Percentiles rank a stretch among this genome's conserved stretches.
These are phyloP conservation scores for Pogonus chalceus DNA, from an alignment of 1,140 invertebrate genomes.

Conservation along the genomic window DNA sequence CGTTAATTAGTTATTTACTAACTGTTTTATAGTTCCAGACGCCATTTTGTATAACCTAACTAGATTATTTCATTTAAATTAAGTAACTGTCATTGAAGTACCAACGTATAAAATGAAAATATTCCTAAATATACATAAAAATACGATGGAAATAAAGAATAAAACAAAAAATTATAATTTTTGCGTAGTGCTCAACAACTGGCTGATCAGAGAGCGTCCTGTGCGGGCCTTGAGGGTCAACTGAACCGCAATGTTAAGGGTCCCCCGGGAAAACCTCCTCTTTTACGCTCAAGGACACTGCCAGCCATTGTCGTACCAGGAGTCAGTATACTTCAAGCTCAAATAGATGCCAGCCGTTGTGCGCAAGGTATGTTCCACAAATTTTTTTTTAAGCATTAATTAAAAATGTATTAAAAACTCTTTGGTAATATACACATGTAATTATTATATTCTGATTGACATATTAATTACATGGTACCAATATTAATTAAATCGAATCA, in stretches of 20 bases:
- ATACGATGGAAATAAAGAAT: neutral
- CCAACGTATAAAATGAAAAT: too few species aligned
- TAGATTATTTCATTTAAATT: too few species aligned
- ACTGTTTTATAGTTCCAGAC: neutral
- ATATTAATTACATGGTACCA: too few species aligned
- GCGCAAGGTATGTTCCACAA: constrained; percentile 29
- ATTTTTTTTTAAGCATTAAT: neutral
- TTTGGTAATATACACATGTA: too few species aligned
- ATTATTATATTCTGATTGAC: too few species aligned
- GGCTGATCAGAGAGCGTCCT: constrained; percentile 31
- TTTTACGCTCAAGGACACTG: constrained; percentile 72
- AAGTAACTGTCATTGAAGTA: too few species aligned
- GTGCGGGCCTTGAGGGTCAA: constrained; percentile 27
- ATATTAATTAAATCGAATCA: too few species aligned
- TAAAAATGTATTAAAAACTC: too few species aligned
- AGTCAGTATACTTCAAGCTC: constrained; percentile 71
- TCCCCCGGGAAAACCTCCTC: constrained; percentile 48
- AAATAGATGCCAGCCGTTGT: constrained; percentile 54
- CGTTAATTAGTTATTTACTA: neutral
- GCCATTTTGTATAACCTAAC: too few species aligned
- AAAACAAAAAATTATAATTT: neutral
- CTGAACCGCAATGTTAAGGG: constrained; percentile 26
- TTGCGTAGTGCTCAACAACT: constrained; percentile 33
- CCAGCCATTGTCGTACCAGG: constrained; percentile 84
- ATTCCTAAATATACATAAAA: neutral